Conservation (phyloP, 2,888 invertebrate species). For the Uloborus plumipes region DNA sequence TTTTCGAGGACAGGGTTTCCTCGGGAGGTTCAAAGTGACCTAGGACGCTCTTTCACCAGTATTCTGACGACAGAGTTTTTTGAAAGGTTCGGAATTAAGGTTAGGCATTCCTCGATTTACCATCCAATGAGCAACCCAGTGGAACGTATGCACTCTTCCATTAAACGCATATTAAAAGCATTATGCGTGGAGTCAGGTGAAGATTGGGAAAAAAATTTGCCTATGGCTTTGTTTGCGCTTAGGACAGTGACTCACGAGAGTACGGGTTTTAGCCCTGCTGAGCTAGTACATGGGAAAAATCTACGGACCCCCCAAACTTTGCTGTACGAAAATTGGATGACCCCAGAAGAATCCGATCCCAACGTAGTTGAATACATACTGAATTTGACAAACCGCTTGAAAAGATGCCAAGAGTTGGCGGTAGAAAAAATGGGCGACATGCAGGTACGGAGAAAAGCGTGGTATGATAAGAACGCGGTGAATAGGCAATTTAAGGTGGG, state of each 20-base stretch:
- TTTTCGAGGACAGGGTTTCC: conserved; percentile 8
- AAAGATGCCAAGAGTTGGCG: too few species aligned
- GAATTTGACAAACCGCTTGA: too few species aligned
- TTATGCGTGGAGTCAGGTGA: background rate
- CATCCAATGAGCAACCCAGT: background rate
- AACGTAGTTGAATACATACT: too few species aligned
- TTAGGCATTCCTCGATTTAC: background rate
- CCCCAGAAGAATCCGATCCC: too few species aligned
- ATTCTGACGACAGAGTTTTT: background rate
- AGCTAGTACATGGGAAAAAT: conserved; percentile 21
- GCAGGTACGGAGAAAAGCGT: too few species aligned
- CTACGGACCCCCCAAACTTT: background rate
- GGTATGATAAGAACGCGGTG: background rate
- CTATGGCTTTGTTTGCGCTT: background rate
- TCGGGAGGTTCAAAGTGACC: conserved; percentile 1
- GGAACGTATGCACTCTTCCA: background rate
- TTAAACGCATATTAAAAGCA: conserved; percentile 1
- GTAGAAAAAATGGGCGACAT: too few species aligned
- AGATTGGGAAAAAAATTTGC: conserved; percentile 1
- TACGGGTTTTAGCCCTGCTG: conserved; percentile 24
- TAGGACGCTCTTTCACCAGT: conserved; percentile 7
- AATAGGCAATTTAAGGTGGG: conserved; percentile 1
- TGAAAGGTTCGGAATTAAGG: background rate
- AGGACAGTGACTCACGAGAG: conserved; percentile 9
- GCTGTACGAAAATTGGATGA: too few species aligned